Evolutionary conservation across 1,140 invertebrate species (phyloP).

Genomic region (Melanaphis sacchari): DNA sequence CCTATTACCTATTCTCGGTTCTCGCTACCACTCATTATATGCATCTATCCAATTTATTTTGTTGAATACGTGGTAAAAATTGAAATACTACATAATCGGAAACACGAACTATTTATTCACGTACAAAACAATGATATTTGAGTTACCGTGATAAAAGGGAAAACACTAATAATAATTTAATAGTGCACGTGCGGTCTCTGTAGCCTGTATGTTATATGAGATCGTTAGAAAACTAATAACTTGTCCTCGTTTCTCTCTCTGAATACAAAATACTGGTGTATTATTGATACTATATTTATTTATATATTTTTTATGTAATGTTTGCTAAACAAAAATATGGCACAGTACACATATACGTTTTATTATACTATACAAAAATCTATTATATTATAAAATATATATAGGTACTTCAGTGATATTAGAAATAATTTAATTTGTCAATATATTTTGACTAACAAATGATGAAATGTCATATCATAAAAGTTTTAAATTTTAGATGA

Average conservation of each 20-base stretch:
- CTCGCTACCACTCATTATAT: neutral
- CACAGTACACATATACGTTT: neutral
- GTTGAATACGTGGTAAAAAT: neutral
- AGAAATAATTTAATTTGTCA: too few species aligned
- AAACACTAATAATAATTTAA: neutral
- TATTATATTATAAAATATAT: too few species aligned
- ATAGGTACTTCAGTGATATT: too few species aligned
- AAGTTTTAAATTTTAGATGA: too few species aligned
- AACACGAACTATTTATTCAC: neutral
- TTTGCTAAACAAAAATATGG: neutral
- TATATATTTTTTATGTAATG: neutral
- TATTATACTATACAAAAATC: too few species aligned
- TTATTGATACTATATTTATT: neutral
- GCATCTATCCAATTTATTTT: neutral
- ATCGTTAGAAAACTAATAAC: constrained; percentile 13
- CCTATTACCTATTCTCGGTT: too few species aligned
- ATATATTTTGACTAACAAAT: too few species aligned
- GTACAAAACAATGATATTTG: neutral
- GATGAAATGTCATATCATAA: too few species aligned
- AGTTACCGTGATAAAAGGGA: neutral
- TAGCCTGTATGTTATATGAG: neutral
- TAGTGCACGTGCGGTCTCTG: neutral
- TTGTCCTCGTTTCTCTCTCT: neutral
- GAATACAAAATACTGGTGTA: neutral
- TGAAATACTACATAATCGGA: neutral